These are phyloP conservation scores for Idris sp. DNA, from an alignment of 1,140 invertebrate species.

Conservation along the genomic window DNA sequence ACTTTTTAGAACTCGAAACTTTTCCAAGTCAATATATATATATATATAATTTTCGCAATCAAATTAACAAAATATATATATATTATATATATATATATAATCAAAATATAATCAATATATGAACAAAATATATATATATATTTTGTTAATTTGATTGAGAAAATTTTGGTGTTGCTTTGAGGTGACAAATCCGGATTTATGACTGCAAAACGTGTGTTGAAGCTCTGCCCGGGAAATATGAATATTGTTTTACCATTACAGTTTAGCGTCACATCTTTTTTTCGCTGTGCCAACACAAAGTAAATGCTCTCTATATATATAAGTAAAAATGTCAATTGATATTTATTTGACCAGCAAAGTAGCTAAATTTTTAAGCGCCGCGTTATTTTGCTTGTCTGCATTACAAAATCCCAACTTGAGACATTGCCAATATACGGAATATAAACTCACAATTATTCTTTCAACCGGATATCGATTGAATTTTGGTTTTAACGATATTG, in stretches of 20 bases:
- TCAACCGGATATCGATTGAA: background rate
- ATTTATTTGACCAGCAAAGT: slow-evolving; percentile 30
- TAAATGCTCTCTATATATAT: slow-evolving; percentile 3
- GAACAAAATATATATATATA: no score
- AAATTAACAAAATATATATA: background rate
- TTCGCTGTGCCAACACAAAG: slow-evolving; percentile 3
- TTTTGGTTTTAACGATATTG: no score
- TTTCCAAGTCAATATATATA: no score
- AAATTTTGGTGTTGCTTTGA: background rate
- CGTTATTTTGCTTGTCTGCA: slow-evolving; percentile 6
- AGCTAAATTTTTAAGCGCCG: slow-evolving; percentile 18
- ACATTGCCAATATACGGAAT: slow-evolving; percentile 24
- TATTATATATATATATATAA: no score
- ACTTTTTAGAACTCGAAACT: no score
- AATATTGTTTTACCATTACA: slow-evolving; percentile 2
- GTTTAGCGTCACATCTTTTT: slow-evolving; percentile 17
- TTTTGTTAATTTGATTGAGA: background rate
- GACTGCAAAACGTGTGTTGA: background rate
- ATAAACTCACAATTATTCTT: slow-evolving; percentile 25
- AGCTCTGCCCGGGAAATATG: slow-evolving; percentile 14
- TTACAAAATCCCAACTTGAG: slow-evolving; percentile 12
- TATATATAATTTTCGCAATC: background rate
- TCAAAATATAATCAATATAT: no score
- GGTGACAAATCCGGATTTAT: slow-evolving; percentile 9
- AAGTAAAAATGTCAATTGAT: slow-evolving; percentile 17